Percentiles rank a stretch among this genome's conserved stretches.
Evolutionary conservation across 92 coral and sea anemone species (phyloP).

Genomic region (Metridium senile): DNA sequence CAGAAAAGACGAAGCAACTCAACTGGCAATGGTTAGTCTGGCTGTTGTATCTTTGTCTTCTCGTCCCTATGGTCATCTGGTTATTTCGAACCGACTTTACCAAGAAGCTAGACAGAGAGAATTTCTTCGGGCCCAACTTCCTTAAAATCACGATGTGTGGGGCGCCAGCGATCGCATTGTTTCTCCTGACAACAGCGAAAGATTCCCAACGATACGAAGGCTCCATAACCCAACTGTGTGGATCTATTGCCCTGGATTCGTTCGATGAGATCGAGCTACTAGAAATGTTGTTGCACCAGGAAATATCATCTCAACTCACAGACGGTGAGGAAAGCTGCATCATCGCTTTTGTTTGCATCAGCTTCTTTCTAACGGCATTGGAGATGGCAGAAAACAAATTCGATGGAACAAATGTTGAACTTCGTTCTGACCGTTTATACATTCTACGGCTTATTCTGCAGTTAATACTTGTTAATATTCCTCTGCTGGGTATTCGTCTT

Average conservation of each 20-base stretch:
- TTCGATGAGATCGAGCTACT: conserved; percentile 66
- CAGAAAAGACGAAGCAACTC: background rate
- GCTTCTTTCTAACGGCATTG: background rate
- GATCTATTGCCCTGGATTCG: conserved; percentile 46
- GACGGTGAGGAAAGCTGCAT: conserved; percentile 24
- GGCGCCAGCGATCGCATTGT: conserved; percentile 57
- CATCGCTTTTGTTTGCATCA: conserved; percentile 11
- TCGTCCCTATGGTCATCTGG: conserved; percentile 28
- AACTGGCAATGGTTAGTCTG: conserved; percentile 31
- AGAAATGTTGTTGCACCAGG: conserved; percentile 38
- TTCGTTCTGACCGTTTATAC: background rate
- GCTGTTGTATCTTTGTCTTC: conserved; percentile 22
- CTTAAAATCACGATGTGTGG: conserved; percentile 65
- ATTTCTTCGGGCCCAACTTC: conserved; percentile 64
- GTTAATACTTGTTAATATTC: background rate
- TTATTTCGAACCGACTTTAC: conserved; percentile 27
- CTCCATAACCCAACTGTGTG: conserved; percentile 18
- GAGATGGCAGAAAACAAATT: conserved; percentile 15
- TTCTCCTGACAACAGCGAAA: conserved; percentile 36
- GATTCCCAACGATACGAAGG: conserved; percentile 1
- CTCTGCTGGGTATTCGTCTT: conserved; percentile 21
- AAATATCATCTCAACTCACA: background rate
- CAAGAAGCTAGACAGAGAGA: conserved; percentile 31
- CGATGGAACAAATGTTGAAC: background rate
- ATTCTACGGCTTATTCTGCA: background rate